phyloP scores from a whole-genome alignment of 2,797 vertebrate genomes.

The Sorex maritimensis region DNA sequence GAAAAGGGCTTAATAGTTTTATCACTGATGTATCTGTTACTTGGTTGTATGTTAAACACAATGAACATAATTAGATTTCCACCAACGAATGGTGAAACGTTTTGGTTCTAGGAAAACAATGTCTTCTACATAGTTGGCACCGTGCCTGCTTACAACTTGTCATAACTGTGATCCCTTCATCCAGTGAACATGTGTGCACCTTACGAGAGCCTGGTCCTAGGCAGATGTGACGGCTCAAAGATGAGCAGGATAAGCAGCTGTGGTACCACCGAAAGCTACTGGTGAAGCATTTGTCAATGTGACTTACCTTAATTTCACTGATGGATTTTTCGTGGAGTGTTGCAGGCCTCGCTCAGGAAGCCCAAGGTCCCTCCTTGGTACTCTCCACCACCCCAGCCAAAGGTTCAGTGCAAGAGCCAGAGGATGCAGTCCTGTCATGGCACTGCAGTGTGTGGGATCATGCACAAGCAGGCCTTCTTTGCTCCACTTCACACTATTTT shows the following conservation, averaged over 20 bases:
- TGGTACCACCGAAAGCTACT: background rate
- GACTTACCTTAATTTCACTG: no score
- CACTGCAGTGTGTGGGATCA: no score
- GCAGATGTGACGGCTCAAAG: fast-evolving
- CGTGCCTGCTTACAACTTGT: no score
- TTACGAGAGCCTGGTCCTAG: fast-evolving
- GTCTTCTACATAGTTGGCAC: background rate
- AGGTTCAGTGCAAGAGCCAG: no score
- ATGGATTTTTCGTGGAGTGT: no score
- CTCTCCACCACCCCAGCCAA: no score
- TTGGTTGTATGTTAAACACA: background rate
- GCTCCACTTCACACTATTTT: no score
- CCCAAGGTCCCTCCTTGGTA: no score
- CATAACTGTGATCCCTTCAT: fast-evolving
- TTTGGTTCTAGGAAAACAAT: background rate
- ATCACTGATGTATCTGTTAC: background rate
- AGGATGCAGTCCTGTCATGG: no score
- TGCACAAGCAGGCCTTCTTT: no score
- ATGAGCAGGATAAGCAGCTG: background rate
- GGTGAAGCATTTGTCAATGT: no score
- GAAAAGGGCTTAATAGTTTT: background rate
- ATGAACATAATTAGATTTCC: background rate
- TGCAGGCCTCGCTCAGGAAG: no score
- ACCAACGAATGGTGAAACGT: background rate
- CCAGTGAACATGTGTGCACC: background rate